phyloP scores from a whole-genome alignment of 2,888 invertebrate genomes.

The Ecliptopera silaceata region DNA sequence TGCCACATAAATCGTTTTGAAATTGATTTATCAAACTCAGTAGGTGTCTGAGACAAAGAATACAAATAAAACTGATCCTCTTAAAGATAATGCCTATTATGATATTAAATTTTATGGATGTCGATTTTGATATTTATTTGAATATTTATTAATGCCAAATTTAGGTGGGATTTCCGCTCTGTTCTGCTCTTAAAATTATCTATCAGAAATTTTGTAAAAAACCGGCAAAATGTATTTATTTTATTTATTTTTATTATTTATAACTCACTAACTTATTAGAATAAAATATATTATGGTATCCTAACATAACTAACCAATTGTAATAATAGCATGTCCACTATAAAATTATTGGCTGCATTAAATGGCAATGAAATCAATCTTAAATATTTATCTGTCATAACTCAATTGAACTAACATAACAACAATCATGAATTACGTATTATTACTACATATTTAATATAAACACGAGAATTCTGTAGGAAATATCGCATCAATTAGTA shows the following conservation, averaged over 20 bases:
- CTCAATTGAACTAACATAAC: constrained; percentile 5
- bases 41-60: constrained; percentile 44
- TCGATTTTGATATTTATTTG: constrained; percentile 22
- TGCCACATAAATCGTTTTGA: constrained; percentile 46
- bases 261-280: too few species aligned
- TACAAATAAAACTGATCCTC: constrained; percentile 22
- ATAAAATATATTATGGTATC: neutral
- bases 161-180: constrained; percentile 4
- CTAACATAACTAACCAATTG: neutral
- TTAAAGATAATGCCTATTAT: constrained; percentile 21
- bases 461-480: constrained; percentile 2
- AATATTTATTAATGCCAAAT: constrained; percentile 3
- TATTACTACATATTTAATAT: constrained; percentile 9
- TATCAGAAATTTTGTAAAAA: too few species aligned
- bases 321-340: constrained; percentile 1
- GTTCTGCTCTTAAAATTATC: neutral
- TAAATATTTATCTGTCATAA: constrained; percentile 14
- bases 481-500: constrained; percentile 29
- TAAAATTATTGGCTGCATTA: constrained; percentile 16
- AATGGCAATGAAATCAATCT: constrained; percentile 20
- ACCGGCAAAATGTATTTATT: too few species aligned
- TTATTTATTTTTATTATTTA: too few species aligned
- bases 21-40: constrained; percentile 57
- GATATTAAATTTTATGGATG: constrained; percentile 22
- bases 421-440: constrained; percentile 12